These are phyloP conservation scores for Drosophila nannoptera DNA, from an alignment of 1,140 invertebrate species.

Conservation along the genomic window DNA sequence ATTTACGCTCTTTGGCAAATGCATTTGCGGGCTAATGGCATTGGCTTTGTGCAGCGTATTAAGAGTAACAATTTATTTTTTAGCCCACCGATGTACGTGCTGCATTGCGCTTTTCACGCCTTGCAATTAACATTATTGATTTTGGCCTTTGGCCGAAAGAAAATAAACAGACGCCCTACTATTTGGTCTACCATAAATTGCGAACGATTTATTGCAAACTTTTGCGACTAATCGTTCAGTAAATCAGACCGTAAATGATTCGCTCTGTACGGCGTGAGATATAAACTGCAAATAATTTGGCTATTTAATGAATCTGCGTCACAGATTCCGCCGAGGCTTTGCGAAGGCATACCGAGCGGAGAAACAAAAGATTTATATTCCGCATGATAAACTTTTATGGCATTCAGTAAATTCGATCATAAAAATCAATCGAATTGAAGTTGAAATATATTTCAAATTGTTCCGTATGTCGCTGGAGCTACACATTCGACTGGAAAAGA, in stretches of 20 bases:
- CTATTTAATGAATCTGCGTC: neutral
- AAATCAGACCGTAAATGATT: conserved; percentile 49
- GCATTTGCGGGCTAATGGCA: conserved; percentile 6
- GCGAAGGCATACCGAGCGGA: neutral
- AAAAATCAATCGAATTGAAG: neutral
- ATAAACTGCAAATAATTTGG: conserved; percentile 7
- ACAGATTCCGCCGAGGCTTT: neutral
- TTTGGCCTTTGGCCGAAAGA: conserved; percentile 33
- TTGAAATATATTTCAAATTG: too few species aligned
- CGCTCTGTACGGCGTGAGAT: conserved; percentile 24
- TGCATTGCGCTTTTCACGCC: conserved; percentile 53
- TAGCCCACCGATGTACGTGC: conserved; percentile 34
- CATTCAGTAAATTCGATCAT: neutral
- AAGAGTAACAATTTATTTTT: conserved; percentile 49
- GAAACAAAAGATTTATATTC: neutral
- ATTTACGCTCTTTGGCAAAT: conserved; percentile 21
- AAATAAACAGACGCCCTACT: conserved; percentile 11
- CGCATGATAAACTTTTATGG: neutral
- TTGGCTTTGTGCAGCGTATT: neutral
- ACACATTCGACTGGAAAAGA: too few species aligned
- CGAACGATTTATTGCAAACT: conserved; percentile 45
- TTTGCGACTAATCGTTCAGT: conserved; percentile 60
- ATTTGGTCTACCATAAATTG: conserved; percentile 33
- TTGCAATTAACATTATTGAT: conserved; percentile 68
- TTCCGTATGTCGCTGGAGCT: too few species aligned